These are phyloP conservation scores for Harpegnathos saltator DNA, from an alignment of 1,140 invertebrate species.

Conservation along the genomic window DNA sequence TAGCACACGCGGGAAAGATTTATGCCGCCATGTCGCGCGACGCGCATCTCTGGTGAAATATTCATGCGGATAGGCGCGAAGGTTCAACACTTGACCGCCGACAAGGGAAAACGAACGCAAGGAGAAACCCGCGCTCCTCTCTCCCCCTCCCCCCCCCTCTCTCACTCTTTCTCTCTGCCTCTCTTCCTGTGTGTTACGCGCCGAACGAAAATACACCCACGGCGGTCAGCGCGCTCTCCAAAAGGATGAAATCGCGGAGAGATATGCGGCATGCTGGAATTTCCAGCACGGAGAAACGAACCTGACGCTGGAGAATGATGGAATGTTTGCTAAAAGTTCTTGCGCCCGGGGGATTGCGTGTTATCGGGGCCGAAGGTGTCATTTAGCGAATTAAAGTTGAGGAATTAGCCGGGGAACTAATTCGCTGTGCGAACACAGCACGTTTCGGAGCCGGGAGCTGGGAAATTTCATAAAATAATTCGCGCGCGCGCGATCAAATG, in stretches of 20 bases:
- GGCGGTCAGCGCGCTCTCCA: slow-evolving; percentile 5
- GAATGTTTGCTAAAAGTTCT: slow-evolving; percentile 15
- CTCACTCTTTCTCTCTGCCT: slow-evolving; percentile 6
- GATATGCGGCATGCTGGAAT: slow-evolving; percentile 36
- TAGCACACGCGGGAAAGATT: slow-evolving; percentile 41
- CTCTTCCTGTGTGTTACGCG: neutral
- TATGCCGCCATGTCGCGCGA: slow-evolving; percentile 12
- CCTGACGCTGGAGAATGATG: slow-evolving; percentile 14
- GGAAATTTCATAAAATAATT: too few relatives aligned
- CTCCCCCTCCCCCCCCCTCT: too few relatives aligned
- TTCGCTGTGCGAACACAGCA: too few relatives aligned
- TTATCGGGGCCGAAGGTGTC: neutral
- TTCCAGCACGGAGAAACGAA: neutral
- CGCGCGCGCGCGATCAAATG: too few relatives aligned
- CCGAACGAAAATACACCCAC: slow-evolving; percentile 35
- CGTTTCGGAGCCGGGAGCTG: too few relatives aligned
- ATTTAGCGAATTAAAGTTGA: neutral
- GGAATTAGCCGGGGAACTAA: neutral
- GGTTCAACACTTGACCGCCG: slow-evolving; percentile 50
- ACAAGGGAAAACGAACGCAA: slow-evolving; percentile 23
- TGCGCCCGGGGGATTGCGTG: neutral
- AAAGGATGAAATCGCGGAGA: slow-evolving; percentile 31
- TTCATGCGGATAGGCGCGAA: slow-evolving; percentile 48
- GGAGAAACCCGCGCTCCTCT: neutral
- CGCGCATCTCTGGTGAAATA: slow-evolving; percentile 49